These are phyloP conservation scores for Choreutis nemorana DNA, from an alignment of 2,888 invertebrate species.

Conservation along the genomic window DNA sequence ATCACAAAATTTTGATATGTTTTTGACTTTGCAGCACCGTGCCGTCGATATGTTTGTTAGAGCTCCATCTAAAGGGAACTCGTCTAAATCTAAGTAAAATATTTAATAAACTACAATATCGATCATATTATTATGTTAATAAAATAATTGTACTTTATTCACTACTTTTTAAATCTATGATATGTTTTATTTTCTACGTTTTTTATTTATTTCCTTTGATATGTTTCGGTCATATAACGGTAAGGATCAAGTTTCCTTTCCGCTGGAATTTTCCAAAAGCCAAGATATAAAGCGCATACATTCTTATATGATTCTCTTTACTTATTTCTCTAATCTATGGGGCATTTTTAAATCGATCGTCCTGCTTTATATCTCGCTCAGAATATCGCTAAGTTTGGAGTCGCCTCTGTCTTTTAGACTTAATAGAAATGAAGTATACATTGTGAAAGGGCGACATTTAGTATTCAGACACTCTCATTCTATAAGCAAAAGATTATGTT, in stretches of 20 bases:
- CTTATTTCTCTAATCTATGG: slow-evolving; percentile 35
- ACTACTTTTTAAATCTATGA: slow-evolving; percentile 50
- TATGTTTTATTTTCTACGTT: slow-evolving; percentile 38
- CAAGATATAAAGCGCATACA: slow-evolving; percentile 65
- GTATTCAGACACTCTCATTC: slow-evolving; percentile 21
- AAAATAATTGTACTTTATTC: slow-evolving; percentile 59
- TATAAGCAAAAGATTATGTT: slow-evolving; percentile 4
- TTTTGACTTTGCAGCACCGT: slow-evolving; percentile 47
- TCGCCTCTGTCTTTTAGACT: slow-evolving; percentile 45
- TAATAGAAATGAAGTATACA: slow-evolving; percentile 17
- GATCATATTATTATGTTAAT: no score
- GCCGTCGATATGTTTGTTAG: slow-evolving; percentile 30
- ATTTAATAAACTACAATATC: slow-evolving; percentile 52
- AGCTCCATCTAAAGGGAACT: slow-evolving; percentile 30
- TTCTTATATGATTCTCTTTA: slow-evolving; percentile 55
- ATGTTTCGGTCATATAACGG: no score
- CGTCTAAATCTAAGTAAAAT: slow-evolving; percentile 34
- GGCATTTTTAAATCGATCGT: slow-evolving; percentile 33
- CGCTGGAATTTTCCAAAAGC: slow-evolving; percentile 58
- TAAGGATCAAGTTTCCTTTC: slow-evolving; percentile 59
- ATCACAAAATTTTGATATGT: slow-evolving; percentile 65
- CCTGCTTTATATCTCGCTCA: slow-evolving; percentile 61
- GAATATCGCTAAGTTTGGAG: slow-evolving; percentile 50
- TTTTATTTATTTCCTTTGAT: no score
- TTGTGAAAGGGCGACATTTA: slow-evolving; percentile 40